Evolutionary conservation across 2,888 invertebrate genomes (phyloP).

Genomic region (Falcaria lacertinaria): DNA sequence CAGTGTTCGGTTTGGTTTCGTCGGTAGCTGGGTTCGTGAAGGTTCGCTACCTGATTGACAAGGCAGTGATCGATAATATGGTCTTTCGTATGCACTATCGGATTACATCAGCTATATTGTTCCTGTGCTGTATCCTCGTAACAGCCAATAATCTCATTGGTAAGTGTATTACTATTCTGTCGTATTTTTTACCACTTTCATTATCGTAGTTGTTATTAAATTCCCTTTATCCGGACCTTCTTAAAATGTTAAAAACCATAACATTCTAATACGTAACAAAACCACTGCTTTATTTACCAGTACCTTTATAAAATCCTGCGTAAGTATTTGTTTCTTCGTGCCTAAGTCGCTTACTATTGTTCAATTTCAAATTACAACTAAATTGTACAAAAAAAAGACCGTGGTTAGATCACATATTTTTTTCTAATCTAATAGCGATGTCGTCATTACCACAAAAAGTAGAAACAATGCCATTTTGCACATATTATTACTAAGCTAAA

Average conservation of each 20-base stretch:
- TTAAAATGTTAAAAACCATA: no score
- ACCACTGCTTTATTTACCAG: no score
- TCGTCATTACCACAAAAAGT: not conserved
- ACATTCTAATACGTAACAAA: no score
- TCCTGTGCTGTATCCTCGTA: slow-evolving; percentile 91
- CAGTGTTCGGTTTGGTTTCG: slow-evolving; percentile 90
- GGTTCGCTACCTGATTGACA: slow-evolving; percentile 92
- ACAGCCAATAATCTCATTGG: slow-evolving; percentile 95
- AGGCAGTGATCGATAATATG: slow-evolving; percentile 93
- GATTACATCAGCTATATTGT: slow-evolving; percentile 91
- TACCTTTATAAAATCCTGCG: no score
- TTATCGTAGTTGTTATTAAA: no score
- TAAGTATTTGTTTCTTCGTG: no score
- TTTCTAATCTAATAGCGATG: not conserved
- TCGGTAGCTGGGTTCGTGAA: slow-evolving; percentile 94
- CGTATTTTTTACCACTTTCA: no score
- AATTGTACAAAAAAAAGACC: not conserved
- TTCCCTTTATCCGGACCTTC: no score
- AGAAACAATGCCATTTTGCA: not conserved
- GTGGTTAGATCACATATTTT: not conserved
- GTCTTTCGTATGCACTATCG: slow-evolving; percentile 93
- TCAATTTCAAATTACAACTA: no score
- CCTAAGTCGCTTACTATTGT: no score
- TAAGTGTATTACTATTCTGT: slow-evolving; percentile 72
- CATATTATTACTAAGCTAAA: not conserved